phyloP scores from a whole-genome alignment of 53 echinoderm and acorn worm species.

The Apostichopus leukothele region DNA sequence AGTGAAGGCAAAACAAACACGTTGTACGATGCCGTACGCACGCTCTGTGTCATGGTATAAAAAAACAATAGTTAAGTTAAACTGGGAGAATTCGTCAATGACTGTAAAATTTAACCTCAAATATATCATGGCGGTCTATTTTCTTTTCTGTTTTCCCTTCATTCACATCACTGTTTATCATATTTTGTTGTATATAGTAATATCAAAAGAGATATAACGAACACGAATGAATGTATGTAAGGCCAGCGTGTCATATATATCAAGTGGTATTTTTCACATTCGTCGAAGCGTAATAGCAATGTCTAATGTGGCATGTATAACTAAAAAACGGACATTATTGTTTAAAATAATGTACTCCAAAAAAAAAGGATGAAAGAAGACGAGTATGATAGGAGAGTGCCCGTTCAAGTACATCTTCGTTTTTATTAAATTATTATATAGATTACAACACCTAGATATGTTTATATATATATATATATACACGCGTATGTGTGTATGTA shows the following conservation, averaged over 20 bases:
- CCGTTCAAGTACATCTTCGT: no score
- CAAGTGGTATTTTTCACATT: slow-evolving; percentile 31
- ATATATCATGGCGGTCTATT: background rate
- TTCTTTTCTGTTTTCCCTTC: no score
- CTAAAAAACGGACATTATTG: background rate
- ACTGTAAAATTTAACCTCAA: slow-evolving; percentile 5
- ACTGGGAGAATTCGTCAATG: background rate
- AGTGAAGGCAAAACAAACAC: slow-evolving; percentile 15
- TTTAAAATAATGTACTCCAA: background rate
- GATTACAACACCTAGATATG: no score
- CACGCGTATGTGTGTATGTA: no score
- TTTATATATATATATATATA: no score
- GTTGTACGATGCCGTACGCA: background rate
- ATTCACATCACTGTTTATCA: no score
- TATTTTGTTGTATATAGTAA: no score
- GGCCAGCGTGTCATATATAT: background rate
- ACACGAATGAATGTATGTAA: no score
- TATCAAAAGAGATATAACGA: no score
- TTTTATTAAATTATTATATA: no score
- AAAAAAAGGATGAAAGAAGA: no score
- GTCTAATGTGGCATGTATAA: slow-evolving; percentile 27
- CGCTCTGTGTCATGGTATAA: background rate
- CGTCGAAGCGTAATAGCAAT: slow-evolving; percentile 9
- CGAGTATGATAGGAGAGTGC: no score
- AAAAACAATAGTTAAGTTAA: background rate